Conservation (phyloP, 2,113 vertebrate genomes). For the Chelonoidis abingdonii region DNA sequence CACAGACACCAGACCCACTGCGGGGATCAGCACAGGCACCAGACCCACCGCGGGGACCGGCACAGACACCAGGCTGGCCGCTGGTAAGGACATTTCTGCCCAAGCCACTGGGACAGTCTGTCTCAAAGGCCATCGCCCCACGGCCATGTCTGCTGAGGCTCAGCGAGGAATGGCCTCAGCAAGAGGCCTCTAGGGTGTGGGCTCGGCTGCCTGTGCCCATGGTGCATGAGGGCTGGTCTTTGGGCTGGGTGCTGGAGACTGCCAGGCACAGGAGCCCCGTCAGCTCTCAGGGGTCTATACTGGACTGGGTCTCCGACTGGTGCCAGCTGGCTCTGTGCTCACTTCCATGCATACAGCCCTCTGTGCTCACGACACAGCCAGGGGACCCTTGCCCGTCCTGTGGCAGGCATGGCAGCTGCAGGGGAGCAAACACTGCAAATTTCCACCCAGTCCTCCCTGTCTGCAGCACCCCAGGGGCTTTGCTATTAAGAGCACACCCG, state of each 20-base stretch:
- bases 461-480: neutral
- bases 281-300: too few species aligned
- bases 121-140: neutral
- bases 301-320: too few species aligned
- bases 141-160: too few species aligned
- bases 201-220: neutral
- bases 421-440: neutral
- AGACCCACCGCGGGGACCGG: too few species aligned
- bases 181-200: neutral
- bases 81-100: neutral
- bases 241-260: too few species aligned
- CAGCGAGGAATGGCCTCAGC: neutral
- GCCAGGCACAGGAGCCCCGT: too few species aligned
- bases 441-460: neutral
- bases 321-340: neutral
- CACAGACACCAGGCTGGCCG: neutral
- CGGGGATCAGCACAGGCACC: too few species aligned
- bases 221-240: too few species aligned
- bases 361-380: neutral
- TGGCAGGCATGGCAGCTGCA: neutral
- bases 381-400: neutral
- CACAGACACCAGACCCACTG: too few species aligned
- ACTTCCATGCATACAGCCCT: too few species aligned
- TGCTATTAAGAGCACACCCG: neutral
- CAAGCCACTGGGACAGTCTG: neutral